Evolutionary conservation across 1,140 invertebrate genomes (phyloP), one percentile per base, ranked within the genome.

Genomic region (Diplogasteroides magnus): DNA sequence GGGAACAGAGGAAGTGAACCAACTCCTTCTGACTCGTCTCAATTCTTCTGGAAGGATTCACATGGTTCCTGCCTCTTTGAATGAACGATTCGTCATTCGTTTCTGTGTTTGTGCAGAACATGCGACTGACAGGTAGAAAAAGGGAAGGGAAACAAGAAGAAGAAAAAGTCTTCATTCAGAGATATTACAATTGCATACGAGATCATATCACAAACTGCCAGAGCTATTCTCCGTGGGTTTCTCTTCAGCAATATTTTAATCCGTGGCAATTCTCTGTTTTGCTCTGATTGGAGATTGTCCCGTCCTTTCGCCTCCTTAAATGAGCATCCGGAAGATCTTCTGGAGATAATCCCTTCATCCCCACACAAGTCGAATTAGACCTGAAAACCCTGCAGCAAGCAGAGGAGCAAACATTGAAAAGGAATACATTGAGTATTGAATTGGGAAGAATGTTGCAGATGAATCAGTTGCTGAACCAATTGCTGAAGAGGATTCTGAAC

Each of bases 21-120:
- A 97, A 84, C 94, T 93, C 81, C 85, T 99, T 1, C 85, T 98
- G 64, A 92, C 92, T 63, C 88, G 89, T 61, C 94, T 98, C 71
- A 99, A 99, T 80, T 93, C 91, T 64, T 95, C 93, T 2, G 94
- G 94, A 6, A 92, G 92, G 83, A 85, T 98, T 63, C 95, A 98
- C 83, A 97, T 98, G 94, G 93, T 98, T 1, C 80, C 80, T 23
- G 80, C 80, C 6, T 82, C 80, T 11, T 65, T 82, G 15, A 76
- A 72, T 31, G 79, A 83, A 26, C 75, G 74, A 26, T 82, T 82
- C 31, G 80, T 87, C 1, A 98, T 98, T 75, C 88, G 94, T 63
- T 96, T 98, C 84, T 97, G 93, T 78, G 91, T 97, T 0, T 93
- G 94, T 62, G 89, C 93, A 1, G 91, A 95, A 83, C 89, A 93